Evolutionary conservation across 2,113 vertebrate species (phyloP).

Genomic region (Pluvialis apricaria): DNA sequence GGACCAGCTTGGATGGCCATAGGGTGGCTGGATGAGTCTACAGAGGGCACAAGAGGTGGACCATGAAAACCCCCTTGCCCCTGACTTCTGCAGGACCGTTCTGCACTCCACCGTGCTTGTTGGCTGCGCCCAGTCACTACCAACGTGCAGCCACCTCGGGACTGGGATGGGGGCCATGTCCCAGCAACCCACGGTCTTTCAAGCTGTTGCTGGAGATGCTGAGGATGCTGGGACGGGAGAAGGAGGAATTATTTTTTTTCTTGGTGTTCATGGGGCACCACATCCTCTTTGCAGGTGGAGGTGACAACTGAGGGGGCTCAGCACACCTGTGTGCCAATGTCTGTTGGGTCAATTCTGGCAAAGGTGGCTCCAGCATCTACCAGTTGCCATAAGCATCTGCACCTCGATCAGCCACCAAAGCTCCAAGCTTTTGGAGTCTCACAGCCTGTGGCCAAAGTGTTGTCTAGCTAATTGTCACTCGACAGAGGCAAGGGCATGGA

Average conservation of each 20-base stretch:
- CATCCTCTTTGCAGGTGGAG: background rate
- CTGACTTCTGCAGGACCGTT: background rate
- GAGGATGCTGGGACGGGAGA: background rate
- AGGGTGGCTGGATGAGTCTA: background rate
- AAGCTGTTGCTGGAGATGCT: background rate
- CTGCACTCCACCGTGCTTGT: rapidly evolving
- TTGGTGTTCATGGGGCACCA: background rate
- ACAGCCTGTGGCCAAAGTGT: background rate
- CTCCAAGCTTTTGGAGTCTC: background rate
- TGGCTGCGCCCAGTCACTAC: rapidly evolving
- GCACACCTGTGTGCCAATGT: too few species aligned
- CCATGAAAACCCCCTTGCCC: background rate
- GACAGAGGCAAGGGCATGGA: background rate
- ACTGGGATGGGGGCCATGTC: rapidly evolving
- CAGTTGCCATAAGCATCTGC: background rate
- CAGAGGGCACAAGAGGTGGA: background rate
- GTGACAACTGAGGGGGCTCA: background rate
- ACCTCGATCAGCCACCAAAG: background rate
- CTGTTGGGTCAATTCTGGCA: background rate
- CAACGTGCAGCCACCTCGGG: background rate
- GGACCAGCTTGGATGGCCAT: rapidly evolving
- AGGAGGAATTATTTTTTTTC: background rate
- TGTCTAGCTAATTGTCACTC: background rate
- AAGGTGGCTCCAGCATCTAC: background rate
- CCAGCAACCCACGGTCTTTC: background rate